These are phyloP conservation scores for Mesoclemmys tuberculata DNA, from an alignment of 2,113 vertebrate genomes.

Conservation along the genomic window DNA sequence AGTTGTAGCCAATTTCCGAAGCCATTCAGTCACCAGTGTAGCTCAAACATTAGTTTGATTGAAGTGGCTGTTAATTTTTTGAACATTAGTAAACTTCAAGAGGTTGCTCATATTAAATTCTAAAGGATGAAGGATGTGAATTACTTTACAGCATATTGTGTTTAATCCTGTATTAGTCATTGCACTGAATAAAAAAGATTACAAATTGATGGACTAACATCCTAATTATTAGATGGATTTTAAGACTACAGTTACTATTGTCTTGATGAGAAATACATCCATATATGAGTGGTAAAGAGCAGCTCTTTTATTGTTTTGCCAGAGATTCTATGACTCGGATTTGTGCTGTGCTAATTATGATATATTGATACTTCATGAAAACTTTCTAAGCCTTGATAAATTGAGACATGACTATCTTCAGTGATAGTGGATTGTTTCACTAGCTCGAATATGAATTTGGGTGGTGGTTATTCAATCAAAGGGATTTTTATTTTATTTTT, in stretches of 20 bases:
- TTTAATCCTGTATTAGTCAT: background rate
- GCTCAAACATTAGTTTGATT: background rate
- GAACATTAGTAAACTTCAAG: background rate
- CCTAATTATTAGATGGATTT: background rate
- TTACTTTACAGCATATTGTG: background rate
- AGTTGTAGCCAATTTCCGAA: background rate
- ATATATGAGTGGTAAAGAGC: background rate
- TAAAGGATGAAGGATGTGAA: background rate
- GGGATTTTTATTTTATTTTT: constrained; percentile 42
- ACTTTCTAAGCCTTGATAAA: constrained; percentile 2
- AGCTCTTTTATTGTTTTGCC: constrained; percentile 11
- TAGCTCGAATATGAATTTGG: background rate
- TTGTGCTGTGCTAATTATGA: background rate
- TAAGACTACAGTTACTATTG: background rate
- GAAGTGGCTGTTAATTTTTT: background rate
- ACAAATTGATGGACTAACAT: background rate
- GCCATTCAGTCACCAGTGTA: background rate
- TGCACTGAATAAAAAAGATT: background rate
- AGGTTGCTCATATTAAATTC: background rate
- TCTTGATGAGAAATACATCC: background rate
- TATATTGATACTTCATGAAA: constrained; percentile 1
- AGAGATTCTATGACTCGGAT: background rate
- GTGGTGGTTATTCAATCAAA: constrained; percentile 40
- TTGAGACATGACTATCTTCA: constrained; percentile 35
- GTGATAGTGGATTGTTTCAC: constrained; percentile 49